phyloP scores from a whole-genome alignment of 1,140 invertebrate genomes.

The Ruditapes philippinarum region DNA sequence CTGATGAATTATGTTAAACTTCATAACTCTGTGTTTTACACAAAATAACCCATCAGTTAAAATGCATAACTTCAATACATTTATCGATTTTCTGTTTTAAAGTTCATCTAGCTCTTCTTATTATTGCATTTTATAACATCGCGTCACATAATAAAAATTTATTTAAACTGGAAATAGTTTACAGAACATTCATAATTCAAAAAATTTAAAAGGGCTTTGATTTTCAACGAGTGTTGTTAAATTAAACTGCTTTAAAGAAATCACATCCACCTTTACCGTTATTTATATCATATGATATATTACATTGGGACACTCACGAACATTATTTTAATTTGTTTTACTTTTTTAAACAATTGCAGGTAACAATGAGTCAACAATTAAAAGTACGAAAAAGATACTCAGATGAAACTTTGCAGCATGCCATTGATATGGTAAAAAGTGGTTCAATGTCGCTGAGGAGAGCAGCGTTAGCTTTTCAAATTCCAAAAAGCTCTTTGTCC shows the following conservation, averaged over 20 bases:
- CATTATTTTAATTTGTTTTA: not conserved
- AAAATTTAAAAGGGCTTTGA: too few species aligned
- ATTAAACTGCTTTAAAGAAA: too few species aligned
- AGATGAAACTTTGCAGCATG: not conserved
- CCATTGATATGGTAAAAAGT: not conserved
- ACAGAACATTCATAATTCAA: not conserved
- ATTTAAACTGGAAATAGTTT: not conserved
- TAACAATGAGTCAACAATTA: not conserved
- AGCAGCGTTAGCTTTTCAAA: not conserved
- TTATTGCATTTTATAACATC: not conserved
- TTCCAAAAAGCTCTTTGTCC: conserved; percentile 25
- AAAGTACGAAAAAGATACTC: not conserved
- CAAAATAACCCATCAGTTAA: not conserved
- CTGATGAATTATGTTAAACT: too few species aligned
- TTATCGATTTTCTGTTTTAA: not conserved
- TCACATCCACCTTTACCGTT: too few species aligned
- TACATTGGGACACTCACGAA: not conserved
- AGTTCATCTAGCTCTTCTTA: not conserved
- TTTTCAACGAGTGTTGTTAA: too few species aligned
- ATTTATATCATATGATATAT: not conserved
- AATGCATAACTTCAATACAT: not conserved
- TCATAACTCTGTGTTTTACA: too few species aligned
- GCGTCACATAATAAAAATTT: not conserved
- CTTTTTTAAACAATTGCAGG: not conserved
- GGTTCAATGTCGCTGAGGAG: conserved; percentile 1